Base-by-base conservation (phyloP, 2,797 vertebrate species). In the Anniella stebbinsi region DNA sequence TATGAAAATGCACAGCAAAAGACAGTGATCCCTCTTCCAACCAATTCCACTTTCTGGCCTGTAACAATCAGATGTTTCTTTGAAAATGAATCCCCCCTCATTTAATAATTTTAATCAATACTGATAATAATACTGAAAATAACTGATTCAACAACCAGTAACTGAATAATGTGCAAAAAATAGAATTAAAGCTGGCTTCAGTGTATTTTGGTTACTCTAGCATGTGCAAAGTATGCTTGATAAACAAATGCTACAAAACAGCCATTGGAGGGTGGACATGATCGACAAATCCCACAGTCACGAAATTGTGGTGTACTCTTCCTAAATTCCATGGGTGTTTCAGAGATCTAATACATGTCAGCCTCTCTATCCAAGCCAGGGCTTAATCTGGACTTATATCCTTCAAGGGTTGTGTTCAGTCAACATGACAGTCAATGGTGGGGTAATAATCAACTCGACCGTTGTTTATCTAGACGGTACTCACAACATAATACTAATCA, bases 21-120 rank as follows among this genome's bases (percentile, higher is more conserved):
- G 60, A 1, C 60, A 78, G 28, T 28, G 85, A 63, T 75, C 38
- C 15, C 70, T 60, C 25, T 30, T 38, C 41, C 48, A 82, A 45
- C 28, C 77, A 88, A 6, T 63, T 63, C 21, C n/a, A 57, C 18
- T n/a, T 18, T 82, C 33, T 73, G 33, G n/a, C n/a, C 23, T 38
- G n/a, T 28, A 60, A 51, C 13, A 28, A 57, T 41, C 21, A 9
- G 41, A 41, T 78, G 1, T 87, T 60, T 41, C 51, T 9, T 15
- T 41, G 60, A 63, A 63, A 88, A 36, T 54, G 10, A 51, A 84
- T n/a, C 33, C 0, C 17, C 33, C 33, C 6, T 54, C 18, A 63
- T 63, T 88, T 73, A 82, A 88, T 81, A 63, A 88, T 45, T 45
- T 60, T 33, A 12, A 57, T 45, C 9, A 81, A 60, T 88, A 60